These are phyloP conservation scores for Palloptera scutellata DNA, from an alignment of 2,888 invertebrate genomes.

Conservation along the genomic window DNA sequence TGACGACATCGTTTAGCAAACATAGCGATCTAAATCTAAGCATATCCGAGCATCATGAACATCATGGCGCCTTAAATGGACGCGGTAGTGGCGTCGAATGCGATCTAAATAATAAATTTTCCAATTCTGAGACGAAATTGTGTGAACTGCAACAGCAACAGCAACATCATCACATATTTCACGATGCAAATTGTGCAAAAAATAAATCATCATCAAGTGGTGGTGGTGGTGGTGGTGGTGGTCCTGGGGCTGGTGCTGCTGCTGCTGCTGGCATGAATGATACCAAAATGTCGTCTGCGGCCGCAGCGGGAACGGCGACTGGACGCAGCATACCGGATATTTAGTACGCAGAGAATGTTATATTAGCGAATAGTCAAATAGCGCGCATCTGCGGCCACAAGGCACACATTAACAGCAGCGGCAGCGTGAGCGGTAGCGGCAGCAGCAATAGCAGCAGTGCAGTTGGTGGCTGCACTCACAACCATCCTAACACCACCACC, in stretches of 20 bases:
- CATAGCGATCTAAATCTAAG: conserved; percentile 59
- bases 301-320: conserved; percentile 38
- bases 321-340: conserved; percentile 60
- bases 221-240: conserved; percentile 26
- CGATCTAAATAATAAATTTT: conserved; percentile 57
- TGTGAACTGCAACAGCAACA: conserved; percentile 47
- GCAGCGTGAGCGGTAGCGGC: conserved; percentile 25
- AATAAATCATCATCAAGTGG: conserved; percentile 50
- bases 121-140: conserved; percentile 61
- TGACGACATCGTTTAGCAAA: conserved; percentile 62
- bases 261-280: conserved; percentile 33
- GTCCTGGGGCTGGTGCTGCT: conserved; percentile 32
- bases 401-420: conserved; percentile 18
- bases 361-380: conserved; percentile 58
- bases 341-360: conserved; percentile 64
- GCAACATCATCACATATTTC: conserved; percentile 52
- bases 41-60: conserved; percentile 43
- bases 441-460: conserved; percentile 36
- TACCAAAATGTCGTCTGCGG: conserved; percentile 30
- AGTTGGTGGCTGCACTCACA: conserved; percentile 37
- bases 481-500: no score
- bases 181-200: conserved; percentile 63
- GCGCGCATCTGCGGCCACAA: conserved; percentile 35
- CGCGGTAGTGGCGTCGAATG: conserved; percentile 34
- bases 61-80: conserved; percentile 37